phyloP scores from a whole-genome alignment of 1,140 invertebrate species.

The Drosophila albomicans region DNA sequence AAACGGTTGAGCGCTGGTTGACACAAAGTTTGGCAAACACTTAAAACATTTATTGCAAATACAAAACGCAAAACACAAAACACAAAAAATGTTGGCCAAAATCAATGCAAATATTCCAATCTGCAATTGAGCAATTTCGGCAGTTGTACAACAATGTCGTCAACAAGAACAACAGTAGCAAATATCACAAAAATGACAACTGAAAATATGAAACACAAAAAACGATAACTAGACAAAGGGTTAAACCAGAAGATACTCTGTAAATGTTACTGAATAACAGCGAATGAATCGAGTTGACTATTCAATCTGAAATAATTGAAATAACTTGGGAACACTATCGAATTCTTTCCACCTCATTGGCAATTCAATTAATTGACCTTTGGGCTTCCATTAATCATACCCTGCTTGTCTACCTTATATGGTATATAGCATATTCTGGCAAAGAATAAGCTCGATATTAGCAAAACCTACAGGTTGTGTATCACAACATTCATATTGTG shows the following conservation, averaged over 20 bases:
- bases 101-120: slow-evolving; percentile 55
- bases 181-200: slow-evolving; percentile 25
- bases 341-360: too few relatives aligned
- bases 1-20: slow-evolving; percentile 45
- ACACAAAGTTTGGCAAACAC: slow-evolving; percentile 63
- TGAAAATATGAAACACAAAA: background rate
- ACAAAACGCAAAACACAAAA: slow-evolving; percentile 50
- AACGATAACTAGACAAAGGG: background rate
- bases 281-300: too few relatives aligned
- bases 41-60: slow-evolving; percentile 59
- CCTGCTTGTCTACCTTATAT: too few relatives aligned
- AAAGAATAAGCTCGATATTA: too few relatives aligned
- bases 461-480: too few relatives aligned
- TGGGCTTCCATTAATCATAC: too few relatives aligned
- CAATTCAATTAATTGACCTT: too few relatives aligned
- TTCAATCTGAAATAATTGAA: too few relatives aligned
- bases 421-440: too few relatives aligned
- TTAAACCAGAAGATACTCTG: background rate
- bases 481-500: background rate
- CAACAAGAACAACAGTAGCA: background rate
- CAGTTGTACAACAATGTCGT: slow-evolving; percentile 40
- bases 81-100: slow-evolving; percentile 35
- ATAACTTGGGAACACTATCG: too few relatives aligned
- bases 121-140: slow-evolving; percentile 61
- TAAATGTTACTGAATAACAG: background rate